Base-by-base conservation (phyloP, 2,797 vertebrate genomes). In the Acanthopagrus latus region DNA sequence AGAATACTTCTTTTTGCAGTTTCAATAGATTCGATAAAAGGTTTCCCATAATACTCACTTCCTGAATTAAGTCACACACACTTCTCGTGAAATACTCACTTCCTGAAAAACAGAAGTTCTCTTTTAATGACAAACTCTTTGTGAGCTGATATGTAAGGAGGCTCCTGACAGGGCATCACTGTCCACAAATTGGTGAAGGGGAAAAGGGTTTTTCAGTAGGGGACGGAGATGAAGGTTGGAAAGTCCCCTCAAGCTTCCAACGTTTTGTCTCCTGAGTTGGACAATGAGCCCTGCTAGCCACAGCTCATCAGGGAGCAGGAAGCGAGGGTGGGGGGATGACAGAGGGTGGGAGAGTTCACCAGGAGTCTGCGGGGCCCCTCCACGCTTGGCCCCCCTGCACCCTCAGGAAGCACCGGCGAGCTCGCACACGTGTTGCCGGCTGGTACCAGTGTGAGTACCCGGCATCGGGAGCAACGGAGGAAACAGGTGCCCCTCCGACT, bases 401-500 rank as follows among this genome's bases (percentile, higher is more conserved):
- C 74, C 56, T 23, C 84, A 86, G 90, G 88, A 93, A 91, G 87
- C 84, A 79, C 71, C 78, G 55, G 76, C 13, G 0, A 51, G 74
- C 74, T 75, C 25, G 9, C 68, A 76, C 86, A 80, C 76, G 85
- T 78, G 87, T 87, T 85, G 76, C 33, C 48, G 60, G 72, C 62
- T 81, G 76, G 70, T 56, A 44, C 33, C 43, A 55, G 41, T 33
- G 72, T 58, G 71, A 74, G 58, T 43, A 57, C 71, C 64, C 58
- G 21, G 65, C 59, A 55, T 76, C 44, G 75, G 46, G 62, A 27
- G 66, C 72, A 60, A 41, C 4, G 71, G 79, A 90, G 94, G 95
- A 96, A 95, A 90, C 94, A 95, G 93, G 93, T 95, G 94, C 90
- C 92, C 92, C 74, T 60, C 60, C 0, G 46, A 59, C 72, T 92